Conservation (phyloP, 2,888 invertebrate species). For the Drosophila limbata region DNA sequence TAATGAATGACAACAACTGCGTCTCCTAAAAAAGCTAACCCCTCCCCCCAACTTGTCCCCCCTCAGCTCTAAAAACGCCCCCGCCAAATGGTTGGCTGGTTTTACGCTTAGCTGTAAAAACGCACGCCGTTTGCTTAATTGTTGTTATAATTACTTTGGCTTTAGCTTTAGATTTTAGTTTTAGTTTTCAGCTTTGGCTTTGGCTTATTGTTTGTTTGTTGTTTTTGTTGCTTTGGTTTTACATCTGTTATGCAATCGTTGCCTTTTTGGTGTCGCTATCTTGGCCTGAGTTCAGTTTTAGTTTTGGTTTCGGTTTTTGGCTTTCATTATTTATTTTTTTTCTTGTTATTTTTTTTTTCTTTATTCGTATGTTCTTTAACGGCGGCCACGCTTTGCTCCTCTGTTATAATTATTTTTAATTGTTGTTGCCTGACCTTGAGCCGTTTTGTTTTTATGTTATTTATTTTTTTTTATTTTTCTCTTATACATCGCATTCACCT, state of each 20-base stretch:
- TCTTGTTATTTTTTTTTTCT: conserved; percentile 5
- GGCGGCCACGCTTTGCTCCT: conserved; percentile 58
- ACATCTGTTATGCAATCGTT: conserved; percentile 70
- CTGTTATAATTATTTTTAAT: conserved; percentile 75
- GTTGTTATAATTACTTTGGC: conserved; percentile 79
- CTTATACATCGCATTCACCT: conserved; percentile 37
- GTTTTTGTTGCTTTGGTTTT: conserved; percentile 41
- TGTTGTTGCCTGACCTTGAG: conserved; percentile 76
- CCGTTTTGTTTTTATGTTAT: conserved; percentile 47
- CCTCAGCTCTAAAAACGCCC: conserved; percentile 25
- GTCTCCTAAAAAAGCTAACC: neutral
- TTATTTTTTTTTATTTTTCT: conserved; percentile 14
- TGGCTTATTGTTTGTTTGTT: conserved; percentile 46
- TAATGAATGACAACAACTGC: conserved; percentile 54
- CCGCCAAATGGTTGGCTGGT: conserved; percentile 68
- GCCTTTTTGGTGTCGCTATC: conserved; percentile 24
- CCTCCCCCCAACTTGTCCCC: neutral
- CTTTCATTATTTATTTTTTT: conserved; percentile 73
- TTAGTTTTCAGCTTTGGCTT: conserved; percentile 27
- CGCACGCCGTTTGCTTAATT: conserved; percentile 82
- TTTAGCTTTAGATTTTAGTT: conserved; percentile 37
- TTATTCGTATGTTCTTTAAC: conserved; percentile 59
- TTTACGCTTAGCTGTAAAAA: conserved; percentile 75
- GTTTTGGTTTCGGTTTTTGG: conserved; percentile 78
- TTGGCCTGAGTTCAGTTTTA: conserved; percentile 40